Percentiles rank a stretch among this genome's conserved stretches.
Conservation (phyloP, 2,888 invertebrate species). For the Erebia ligea region DNA sequence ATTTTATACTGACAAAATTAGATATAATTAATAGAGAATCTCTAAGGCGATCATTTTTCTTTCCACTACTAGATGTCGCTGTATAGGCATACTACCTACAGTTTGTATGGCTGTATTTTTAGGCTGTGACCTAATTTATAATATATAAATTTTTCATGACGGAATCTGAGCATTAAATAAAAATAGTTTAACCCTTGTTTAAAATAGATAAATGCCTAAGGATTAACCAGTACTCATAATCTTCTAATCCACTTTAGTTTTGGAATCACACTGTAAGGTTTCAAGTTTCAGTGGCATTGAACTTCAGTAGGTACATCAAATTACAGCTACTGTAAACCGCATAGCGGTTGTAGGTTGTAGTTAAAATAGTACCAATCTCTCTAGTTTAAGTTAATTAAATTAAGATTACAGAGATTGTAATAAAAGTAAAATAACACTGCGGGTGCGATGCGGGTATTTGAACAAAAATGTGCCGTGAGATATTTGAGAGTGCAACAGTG, state of each 20-base stretch:
- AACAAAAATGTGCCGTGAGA: neutral
- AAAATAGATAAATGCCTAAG: neutral
- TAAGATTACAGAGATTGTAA: too few species aligned
- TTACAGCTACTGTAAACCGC: neutral
- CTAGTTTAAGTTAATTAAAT: too few species aligned
- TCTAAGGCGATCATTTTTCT: neutral
- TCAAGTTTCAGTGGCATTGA: constrained; percentile 34
- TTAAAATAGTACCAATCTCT: neutral
- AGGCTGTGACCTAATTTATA: too few species aligned
- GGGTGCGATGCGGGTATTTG: constrained; percentile 16
- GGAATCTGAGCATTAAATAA: too few species aligned
- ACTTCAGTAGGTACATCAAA: constrained; percentile 3
- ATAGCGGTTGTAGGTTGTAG: neutral
- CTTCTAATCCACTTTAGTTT: constrained; percentile 20
- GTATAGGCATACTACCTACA: neutral
- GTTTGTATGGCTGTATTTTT: too few species aligned
- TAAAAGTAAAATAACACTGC: too few species aligned
- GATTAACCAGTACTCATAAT: constrained; percentile 3
- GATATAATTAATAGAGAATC: too few species aligned
- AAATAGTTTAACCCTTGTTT: too few species aligned
- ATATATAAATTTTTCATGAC: too few species aligned
- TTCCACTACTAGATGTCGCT: constrained; percentile 12
- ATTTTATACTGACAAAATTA: neutral
- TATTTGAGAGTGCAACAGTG: neutral
- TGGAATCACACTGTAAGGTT: constrained; percentile 21